Evolutionary conservation across 2,888 invertebrate genomes (phyloP).

Genomic region (Drosophila suboccidentalis): DNA sequence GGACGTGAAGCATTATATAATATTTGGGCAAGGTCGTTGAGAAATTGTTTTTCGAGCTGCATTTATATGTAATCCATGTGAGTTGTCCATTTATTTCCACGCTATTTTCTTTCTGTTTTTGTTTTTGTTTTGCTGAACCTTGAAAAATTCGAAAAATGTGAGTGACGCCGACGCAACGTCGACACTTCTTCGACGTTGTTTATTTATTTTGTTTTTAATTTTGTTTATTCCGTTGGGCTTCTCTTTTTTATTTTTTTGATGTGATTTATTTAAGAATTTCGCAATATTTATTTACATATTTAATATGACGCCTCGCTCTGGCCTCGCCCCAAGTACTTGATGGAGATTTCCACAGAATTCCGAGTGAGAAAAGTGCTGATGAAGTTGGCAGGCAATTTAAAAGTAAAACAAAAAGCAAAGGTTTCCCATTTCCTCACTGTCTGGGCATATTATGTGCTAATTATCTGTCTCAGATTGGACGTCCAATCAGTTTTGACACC

Average conservation of each 20-base stretch:
- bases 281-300: slow-evolving; percentile 40
- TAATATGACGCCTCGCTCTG: slow-evolving; percentile 5
- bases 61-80: background rate
- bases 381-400: background rate
- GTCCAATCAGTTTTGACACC: slow-evolving; percentile 17
- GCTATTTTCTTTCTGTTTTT: background rate
- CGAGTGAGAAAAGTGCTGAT: slow-evolving; percentile 29
- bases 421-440: slow-evolving; percentile 16
- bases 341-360: slow-evolving; percentile 4
- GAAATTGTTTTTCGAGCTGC: background rate
- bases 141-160: background rate
- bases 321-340: slow-evolving; percentile 9
- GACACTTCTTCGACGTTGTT: slow-evolving; percentile 13
- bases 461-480: slow-evolving; percentile 13
- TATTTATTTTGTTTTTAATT: slow-evolving; percentile 18
- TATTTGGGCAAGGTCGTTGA: background rate
- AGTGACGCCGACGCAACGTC: slow-evolving; percentile 19
- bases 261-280: slow-evolving; percentile 31
- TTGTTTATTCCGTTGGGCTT: background rate
- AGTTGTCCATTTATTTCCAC: background rate
- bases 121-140: background rate
- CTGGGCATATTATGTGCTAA: slow-evolving; percentile 13
- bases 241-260: background rate
- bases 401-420: no score
- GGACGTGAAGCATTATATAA: no score